phyloP scores from a whole-genome alignment of 2,888 invertebrate species.

The Dermolepida albohirtum region DNA sequence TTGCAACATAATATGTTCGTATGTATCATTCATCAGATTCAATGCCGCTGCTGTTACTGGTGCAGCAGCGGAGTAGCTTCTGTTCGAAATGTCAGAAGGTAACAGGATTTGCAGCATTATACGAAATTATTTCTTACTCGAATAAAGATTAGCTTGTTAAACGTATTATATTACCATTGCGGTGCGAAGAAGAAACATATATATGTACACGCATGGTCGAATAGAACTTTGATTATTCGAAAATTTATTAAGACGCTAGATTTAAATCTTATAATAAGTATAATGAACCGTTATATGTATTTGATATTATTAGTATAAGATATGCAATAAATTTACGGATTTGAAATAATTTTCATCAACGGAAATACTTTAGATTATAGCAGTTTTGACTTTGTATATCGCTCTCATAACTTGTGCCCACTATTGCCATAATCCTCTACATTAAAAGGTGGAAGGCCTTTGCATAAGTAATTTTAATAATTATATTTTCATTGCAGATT shows the following conservation, averaged over 20 bases:
- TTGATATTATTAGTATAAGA: neutral
- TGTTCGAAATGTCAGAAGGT: constrained; percentile 24
- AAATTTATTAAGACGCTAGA: neutral
- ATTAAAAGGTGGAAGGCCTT: no score
- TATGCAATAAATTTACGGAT: neutral
- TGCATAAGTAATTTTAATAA: no score
- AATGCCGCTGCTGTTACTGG: neutral
- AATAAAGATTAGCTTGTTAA: constrained; percentile 17
- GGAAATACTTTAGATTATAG: neutral
- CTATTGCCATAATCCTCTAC: no score
- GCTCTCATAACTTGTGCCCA: no score
- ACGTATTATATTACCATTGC: constrained; percentile 32
- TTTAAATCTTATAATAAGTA: neutral
- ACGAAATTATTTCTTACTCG: constrained; percentile 38
- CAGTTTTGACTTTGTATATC: no score
- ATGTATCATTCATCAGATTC: constrained; percentile 38
- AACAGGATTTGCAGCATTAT: constrained; percentile 28
- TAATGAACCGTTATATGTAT: neutral
- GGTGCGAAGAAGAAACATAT: neutral
- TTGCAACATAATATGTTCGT: constrained; percentile 25
- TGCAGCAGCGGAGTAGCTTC: constrained; percentile 16
- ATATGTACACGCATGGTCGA: neutral
- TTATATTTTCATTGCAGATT: no score
- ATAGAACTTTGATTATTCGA: neutral
- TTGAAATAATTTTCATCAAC: neutral